phyloP scores from a whole-genome alignment of 1,140 invertebrate genomes.

The Achroia grisella region DNA sequence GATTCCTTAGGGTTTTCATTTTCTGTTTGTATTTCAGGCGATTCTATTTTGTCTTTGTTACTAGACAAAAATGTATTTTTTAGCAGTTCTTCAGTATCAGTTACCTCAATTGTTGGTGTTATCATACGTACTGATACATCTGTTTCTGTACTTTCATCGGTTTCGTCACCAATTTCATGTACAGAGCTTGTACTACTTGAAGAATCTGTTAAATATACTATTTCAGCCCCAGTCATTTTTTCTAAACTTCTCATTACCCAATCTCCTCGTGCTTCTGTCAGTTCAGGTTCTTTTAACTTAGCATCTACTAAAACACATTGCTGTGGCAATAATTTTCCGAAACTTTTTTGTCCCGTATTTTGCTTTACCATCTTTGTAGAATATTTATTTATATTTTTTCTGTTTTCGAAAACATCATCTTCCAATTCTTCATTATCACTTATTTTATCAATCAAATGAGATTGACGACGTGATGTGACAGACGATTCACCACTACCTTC shows the following conservation, averaged over 20 bases:
- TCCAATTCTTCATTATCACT: slow-evolving; percentile 65
- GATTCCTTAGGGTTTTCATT: slow-evolving; percentile 1
- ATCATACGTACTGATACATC: slow-evolving; percentile 63
- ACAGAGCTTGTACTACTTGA: slow-evolving; percentile 70
- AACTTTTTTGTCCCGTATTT: slow-evolving; percentile 22
- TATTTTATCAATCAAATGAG: slow-evolving; percentile 59
- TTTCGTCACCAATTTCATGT: slow-evolving; percentile 52
- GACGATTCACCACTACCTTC: slow-evolving; percentile 77
- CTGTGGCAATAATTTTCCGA: slow-evolving; percentile 48
- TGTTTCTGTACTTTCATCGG: slow-evolving; percentile 44
- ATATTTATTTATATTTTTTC: slow-evolving; percentile 12
- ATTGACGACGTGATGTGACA: slow-evolving; percentile 58
- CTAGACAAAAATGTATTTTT: slow-evolving; percentile 38
- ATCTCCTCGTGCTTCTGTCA: slow-evolving; percentile 62
- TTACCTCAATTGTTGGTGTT: slow-evolving; percentile 68
- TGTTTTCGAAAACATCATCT: slow-evolving; percentile 66
- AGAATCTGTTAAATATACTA: slow-evolving; percentile 69
- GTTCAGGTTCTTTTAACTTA: slow-evolving; percentile 63
- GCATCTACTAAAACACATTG: slow-evolving; percentile 63
- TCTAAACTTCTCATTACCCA: slow-evolving; percentile 62
- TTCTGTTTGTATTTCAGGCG: background rate
- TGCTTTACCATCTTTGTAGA: slow-evolving; percentile 9
- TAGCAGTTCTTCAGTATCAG: slow-evolving; percentile 52
- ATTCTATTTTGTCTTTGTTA: slow-evolving; percentile 6
- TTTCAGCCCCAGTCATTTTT: slow-evolving; percentile 62